Evolutionary conservation across 2,113 vertebrate genomes (phyloP).

Genomic region (Neolamprologus brichardi): DNA sequence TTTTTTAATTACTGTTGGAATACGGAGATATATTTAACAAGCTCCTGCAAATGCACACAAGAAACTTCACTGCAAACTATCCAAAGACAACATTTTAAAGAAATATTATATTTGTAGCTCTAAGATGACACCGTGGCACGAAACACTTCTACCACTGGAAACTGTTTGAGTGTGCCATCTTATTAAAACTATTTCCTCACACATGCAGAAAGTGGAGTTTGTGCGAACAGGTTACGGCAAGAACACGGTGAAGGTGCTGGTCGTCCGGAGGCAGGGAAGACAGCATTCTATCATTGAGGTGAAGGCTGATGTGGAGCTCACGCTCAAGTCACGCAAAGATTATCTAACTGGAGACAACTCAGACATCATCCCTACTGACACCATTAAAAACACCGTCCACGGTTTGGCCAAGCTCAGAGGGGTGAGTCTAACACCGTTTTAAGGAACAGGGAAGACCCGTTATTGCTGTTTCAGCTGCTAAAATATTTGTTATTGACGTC

Average conservation of each 20-base stretch:
- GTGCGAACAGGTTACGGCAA: slow-evolving; percentile 91
- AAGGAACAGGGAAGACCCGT: not conserved
- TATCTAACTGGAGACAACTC: slow-evolving; percentile 85
- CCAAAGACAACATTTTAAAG: not conserved
- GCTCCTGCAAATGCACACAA: not conserved
- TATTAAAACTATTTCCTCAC: not conserved
- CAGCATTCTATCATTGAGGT: slow-evolving; percentile 83
- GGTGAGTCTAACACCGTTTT: slow-evolving; percentile 65
- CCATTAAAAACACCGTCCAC: slow-evolving; percentile 92
- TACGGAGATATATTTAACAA: not conserved
- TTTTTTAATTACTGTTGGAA: not conserved
- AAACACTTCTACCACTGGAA: not conserved
- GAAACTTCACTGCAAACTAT: not conserved
- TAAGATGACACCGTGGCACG: not conserved
- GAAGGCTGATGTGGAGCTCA: slow-evolving; percentile 81
- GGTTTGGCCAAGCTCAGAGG: slow-evolving; percentile 87
- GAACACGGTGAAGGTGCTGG: slow-evolving; percentile 84
- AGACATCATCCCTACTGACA: slow-evolving; percentile 93
- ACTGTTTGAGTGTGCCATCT: not conserved
- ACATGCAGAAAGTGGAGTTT: slow-evolving; percentile 81
- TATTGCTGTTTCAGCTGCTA: not conserved
- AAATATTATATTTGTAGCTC: not conserved
- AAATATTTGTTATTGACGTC: not conserved
- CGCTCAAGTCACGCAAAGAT: slow-evolving; percentile 80
- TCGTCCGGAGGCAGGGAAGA: slow-evolving; percentile 75